Percentiles rank a stretch among this genome's conserved stretches.
These are phyloP conservation scores for Hoplostethus mediterraneus DNA, from an alignment of 2,797 vertebrate species.

Conservation along the genomic window DNA sequence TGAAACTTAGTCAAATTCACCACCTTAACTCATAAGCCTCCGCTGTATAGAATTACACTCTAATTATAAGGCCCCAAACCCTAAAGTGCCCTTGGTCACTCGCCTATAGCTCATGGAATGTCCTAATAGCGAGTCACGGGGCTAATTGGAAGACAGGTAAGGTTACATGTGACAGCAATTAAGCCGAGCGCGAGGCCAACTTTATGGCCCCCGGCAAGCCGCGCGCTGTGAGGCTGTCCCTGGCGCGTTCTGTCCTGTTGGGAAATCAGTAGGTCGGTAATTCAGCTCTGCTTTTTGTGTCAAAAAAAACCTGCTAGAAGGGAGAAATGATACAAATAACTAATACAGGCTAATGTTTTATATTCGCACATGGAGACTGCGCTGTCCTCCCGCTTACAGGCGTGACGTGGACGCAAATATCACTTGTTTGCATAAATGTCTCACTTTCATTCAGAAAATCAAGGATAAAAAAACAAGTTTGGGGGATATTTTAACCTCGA, in stretches of 20 bases:
- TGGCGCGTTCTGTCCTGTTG: constrained; percentile 40
- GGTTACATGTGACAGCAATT: constrained; percentile 90
- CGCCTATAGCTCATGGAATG: constrained; percentile 75
- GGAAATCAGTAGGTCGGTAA: constrained; percentile 16
- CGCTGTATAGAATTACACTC: constrained; percentile 79
- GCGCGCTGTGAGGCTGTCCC: constrained; percentile 53
- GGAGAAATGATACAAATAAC: background rate
- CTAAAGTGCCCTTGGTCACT: constrained; percentile 75
- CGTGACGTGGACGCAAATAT: too few species aligned
- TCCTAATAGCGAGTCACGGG: constrained; percentile 83
- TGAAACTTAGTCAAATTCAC: constrained; percentile 61
- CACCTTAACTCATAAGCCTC: constrained; percentile 62
- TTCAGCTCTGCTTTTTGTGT: background rate
- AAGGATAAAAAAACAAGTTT: too few species aligned
- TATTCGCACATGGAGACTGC: too few species aligned
- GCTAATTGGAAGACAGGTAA: constrained; percentile 87
- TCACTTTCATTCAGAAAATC: too few species aligned
- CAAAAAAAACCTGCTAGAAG: background rate
- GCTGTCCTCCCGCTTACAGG: too few species aligned
- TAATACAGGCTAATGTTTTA: background rate
- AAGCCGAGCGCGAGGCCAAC: constrained; percentile 80
- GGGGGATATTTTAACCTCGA: too few species aligned
- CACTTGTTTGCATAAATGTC: too few species aligned
- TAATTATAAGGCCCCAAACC: constrained; percentile 77
- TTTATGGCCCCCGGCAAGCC: constrained; percentile 74